Evolutionary conservation across 2,888 invertebrate species (phyloP), one percentile per base, ranked within the genome.

Genomic region (Amiota communis): DNA sequence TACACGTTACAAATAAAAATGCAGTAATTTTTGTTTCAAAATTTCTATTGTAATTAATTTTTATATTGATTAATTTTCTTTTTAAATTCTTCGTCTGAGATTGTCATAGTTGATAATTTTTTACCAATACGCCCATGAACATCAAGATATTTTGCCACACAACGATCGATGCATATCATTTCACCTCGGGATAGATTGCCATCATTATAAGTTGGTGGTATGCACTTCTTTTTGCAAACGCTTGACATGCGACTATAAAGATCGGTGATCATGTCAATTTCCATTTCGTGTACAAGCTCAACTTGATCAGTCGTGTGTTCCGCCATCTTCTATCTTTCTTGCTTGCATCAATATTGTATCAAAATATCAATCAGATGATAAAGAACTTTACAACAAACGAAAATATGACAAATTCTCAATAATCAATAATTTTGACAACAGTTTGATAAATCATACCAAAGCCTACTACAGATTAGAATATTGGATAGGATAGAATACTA

Each of bases 261-360:
- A 90, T 98, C 98, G 0, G 97, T 96, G 98, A 98, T 98, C 98
- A 98, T 98, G 91, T 98, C 98, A 74, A 98, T 95, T 91, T 98
- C 98, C 81, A 98, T 90, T 84, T 98, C 97, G 86, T 97, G 96
- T 71, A 98, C 96, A 73, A 98, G 91, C 89, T 97, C 96, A 88
- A 98, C 88, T 90, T 98, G 36, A 36, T 36, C 36, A 36, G 36
- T 36, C 6, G 77, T 74, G 69, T 11, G 8, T 36, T 36, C 36
- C 36, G 36, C 6, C 36, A 6, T 6, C 36, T 1, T 36, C 36
- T 36, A 4, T 36, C 4, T 36, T 36, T 36, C 36, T 36, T 36
- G 3, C 36, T 36, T 36, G 2, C 8, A 36, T 23, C 23, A 23
- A 23, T 23, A 2, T 23, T 36, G 36, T 23, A 36, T 36, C 36